Conservation (phyloP, 2,113 vertebrate genomes). For the Odobenus rosmarus region DNA sequence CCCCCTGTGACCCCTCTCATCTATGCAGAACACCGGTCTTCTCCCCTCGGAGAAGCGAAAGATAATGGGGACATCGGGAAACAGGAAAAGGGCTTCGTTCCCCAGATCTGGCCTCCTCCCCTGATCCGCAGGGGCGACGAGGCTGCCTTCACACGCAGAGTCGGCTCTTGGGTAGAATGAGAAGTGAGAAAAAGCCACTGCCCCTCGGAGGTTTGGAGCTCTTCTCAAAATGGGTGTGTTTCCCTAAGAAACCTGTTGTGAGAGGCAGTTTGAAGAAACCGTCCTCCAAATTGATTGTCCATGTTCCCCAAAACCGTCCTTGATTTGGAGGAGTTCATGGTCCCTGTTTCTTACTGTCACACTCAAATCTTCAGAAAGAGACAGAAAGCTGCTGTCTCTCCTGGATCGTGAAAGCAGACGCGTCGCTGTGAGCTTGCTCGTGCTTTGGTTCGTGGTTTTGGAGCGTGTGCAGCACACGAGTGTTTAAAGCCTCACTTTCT, state of each 20-base stretch:
- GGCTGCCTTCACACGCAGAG: neutral
- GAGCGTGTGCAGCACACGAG: fast-evolving
- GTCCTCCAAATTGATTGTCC: neutral
- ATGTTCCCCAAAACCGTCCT: neutral
- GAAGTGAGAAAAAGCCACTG: neutral
- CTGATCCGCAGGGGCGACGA: neutral
- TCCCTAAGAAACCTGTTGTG: too few relatives aligned
- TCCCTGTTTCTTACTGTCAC: neutral
- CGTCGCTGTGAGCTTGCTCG: fast-evolving
- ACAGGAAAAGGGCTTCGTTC: neutral
- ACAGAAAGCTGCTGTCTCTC: neutral
- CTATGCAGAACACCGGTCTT: fast-evolving
- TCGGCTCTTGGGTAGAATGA: neutral
- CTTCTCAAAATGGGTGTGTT: neutral
- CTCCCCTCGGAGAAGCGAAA: neutral
- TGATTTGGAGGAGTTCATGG: neutral
- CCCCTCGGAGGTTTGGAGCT: too few relatives aligned
- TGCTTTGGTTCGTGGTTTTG: too few relatives aligned
- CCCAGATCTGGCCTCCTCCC: neutral
- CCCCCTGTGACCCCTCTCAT: fast-evolving
- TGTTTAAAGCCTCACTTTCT: neutral
- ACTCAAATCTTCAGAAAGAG: neutral
- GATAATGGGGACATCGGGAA: neutral
- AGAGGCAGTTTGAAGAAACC: neutral
- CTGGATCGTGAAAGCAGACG: neutral